phyloP scores from a whole-genome alignment of 2,797 vertebrate genomes.

The Enteromius treurensis region DNA sequence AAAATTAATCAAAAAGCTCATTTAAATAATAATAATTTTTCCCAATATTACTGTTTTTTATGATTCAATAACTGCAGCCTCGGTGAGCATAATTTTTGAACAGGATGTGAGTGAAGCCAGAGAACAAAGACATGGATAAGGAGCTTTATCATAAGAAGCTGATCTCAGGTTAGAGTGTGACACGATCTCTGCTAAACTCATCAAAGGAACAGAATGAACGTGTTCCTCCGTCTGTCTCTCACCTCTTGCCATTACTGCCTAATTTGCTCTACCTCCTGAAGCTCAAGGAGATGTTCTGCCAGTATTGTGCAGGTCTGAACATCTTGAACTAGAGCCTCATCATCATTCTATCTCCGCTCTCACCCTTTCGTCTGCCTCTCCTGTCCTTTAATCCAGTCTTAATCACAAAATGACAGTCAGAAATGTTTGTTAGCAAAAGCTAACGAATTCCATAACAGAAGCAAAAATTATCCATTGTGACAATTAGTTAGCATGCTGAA shows the following conservation, averaged over 20 bases:
- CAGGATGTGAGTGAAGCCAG: neutral
- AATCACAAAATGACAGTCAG: neutral
- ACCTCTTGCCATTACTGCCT: conserved; percentile 7
- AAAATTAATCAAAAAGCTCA: neutral
- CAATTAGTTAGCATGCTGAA: neutral
- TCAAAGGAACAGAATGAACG: neutral
- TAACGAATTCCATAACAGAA: neutral
- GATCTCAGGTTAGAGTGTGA: neutral
- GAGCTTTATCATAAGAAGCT: neutral
- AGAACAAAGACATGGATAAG: neutral
- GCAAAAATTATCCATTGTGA: neutral
- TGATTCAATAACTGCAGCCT: neutral
- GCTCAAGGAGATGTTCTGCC: neutral
- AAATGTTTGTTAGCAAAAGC: neutral
- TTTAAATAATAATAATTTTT: neutral
- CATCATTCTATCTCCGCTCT: neutral
- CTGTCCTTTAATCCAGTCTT: neutral
- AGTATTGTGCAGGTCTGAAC: neutral
- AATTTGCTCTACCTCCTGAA: neutral
- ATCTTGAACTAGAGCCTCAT: neutral
- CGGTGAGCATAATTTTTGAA: neutral
- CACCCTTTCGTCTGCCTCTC: neutral
- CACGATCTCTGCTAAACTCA: conserved; percentile 14
- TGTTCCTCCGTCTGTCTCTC: neutral
- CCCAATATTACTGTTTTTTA: neutral